These are phyloP conservation scores for Acleris cristana DNA, from an alignment of 2,888 invertebrate genomes.

Conservation along the genomic window DNA sequence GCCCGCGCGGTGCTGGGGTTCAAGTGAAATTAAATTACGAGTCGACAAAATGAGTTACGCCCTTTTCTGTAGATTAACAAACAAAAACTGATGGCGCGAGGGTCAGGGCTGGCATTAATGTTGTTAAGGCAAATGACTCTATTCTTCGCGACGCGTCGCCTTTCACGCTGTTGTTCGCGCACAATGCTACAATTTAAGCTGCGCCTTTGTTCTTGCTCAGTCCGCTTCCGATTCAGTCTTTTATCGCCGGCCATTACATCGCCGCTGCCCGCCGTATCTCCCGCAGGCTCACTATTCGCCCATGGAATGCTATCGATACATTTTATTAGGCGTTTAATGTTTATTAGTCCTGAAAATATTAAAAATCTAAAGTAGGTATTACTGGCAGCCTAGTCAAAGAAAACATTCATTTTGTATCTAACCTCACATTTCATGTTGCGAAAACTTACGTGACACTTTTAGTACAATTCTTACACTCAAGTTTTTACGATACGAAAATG, in stretches of 20 bases:
- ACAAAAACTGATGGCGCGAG: conserved; percentile 82
- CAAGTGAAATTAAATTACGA: conserved; percentile 81
- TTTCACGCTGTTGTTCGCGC: conserved; percentile 52
- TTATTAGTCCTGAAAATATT: too few relatives aligned
- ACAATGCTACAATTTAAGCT: conserved; percentile 78
- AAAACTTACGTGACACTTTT: too few relatives aligned
- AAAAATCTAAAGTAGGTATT: too few relatives aligned
- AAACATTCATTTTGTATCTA: too few relatives aligned
- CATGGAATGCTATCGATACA: conserved; percentile 1
- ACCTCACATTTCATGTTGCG: too few relatives aligned
- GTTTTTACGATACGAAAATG: too few relatives aligned
- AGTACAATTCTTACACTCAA: too few relatives aligned
- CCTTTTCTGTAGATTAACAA: conserved; percentile 83
- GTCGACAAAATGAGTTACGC: conserved; percentile 84
- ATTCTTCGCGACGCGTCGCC: conserved; percentile 73
- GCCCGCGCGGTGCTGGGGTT: conserved; percentile 63
- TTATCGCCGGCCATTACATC: conserved; percentile 69
- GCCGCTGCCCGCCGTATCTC: conserved; percentile 43
- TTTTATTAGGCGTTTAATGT: background rate
- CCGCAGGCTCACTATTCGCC: conserved; percentile 47
- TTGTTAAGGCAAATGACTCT: conserved; percentile 82
- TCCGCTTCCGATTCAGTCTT: conserved; percentile 72
- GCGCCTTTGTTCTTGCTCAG: conserved; percentile 75
- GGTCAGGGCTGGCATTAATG: conserved; percentile 76
- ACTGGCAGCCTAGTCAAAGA: too few relatives aligned